A percentile compares a stretch with the other conserved stretches of the same genome.
Conservation (phyloP, 2,888 invertebrate genomes). For the Notodonta dromedarius region DNA sequence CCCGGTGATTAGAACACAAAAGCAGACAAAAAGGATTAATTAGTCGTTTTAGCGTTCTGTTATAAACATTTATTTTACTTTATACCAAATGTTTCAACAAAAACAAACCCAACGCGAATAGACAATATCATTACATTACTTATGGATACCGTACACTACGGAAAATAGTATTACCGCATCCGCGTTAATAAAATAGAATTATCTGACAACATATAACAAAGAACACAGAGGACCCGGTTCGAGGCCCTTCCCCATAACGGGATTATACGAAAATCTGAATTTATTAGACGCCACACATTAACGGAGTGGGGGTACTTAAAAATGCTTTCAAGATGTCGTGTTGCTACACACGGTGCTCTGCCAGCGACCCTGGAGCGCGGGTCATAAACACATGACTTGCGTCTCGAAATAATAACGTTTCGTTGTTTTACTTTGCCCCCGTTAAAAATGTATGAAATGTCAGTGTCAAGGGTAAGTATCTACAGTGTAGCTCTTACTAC, state of each 20-base stretch:
- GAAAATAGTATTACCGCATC: neutral
- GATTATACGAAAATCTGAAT: slow-evolving; percentile 38
- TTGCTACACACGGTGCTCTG: slow-evolving; percentile 17
- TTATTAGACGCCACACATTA: slow-evolving; percentile 40
- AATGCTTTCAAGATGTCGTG: slow-evolving; percentile 46
- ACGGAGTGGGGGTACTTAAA: slow-evolving; percentile 38
- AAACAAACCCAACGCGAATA: neutral
- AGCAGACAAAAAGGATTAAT: too few relatives aligned
- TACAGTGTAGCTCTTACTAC: neutral
- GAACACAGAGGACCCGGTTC: slow-evolving; percentile 10
- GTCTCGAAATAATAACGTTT: slow-evolving; percentile 1
- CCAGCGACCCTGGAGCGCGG: slow-evolving; percentile 2
- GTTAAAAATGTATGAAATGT: neutral
- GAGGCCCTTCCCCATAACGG: slow-evolving; percentile 3
- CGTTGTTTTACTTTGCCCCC: neutral
- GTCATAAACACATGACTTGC: neutral
- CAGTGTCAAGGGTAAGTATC: neutral
- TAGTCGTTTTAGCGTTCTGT: too few relatives aligned
- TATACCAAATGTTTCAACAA: too few relatives aligned
- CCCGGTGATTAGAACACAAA: too few relatives aligned
- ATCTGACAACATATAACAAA: slow-evolving; percentile 17
- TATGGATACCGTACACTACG: neutral
- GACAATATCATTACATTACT: neutral
- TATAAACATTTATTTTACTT: too few relatives aligned
- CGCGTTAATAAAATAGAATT: slow-evolving; percentile 19